phyloP scores from a whole-genome alignment of 2,888 invertebrate species.

The Eristalis pertinax region DNA sequence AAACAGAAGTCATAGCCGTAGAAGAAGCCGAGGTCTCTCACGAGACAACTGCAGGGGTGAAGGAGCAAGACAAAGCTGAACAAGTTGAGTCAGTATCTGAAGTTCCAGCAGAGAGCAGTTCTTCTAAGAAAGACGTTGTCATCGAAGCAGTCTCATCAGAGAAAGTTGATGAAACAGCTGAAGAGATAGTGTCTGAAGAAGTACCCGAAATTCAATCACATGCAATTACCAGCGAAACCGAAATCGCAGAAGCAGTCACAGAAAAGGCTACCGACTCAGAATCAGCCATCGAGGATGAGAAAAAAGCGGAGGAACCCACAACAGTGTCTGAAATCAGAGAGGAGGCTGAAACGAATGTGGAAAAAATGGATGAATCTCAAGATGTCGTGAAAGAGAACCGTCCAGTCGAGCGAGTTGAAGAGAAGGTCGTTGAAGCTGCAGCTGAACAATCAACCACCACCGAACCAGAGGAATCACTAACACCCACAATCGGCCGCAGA shows the following conservation, averaged over 20 bases:
- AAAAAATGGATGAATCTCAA: not conserved
- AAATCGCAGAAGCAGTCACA: not conserved
- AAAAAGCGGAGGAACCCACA: not conserved
- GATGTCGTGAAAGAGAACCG: not conserved
- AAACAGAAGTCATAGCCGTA: too few relatives aligned
- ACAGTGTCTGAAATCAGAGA: not conserved
- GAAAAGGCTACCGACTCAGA: not conserved
- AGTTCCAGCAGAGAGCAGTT: not conserved
- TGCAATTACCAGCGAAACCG: not conserved
- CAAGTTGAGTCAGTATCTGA: not conserved
- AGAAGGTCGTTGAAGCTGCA: too few relatives aligned
- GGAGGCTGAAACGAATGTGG: not conserved
- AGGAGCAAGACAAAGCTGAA: not conserved
- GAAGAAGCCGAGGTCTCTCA: not conserved
- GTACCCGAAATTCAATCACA: not conserved
- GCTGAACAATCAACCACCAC: not conserved
- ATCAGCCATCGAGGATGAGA: not conserved
- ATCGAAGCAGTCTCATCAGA: not conserved
- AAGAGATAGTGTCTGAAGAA: not conserved
- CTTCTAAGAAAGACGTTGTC: not conserved
- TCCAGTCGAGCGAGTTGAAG: not conserved
- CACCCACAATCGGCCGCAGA: slow-evolving; percentile 28
- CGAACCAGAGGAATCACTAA: not conserved
- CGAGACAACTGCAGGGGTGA: not conserved
- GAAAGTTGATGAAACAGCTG: not conserved